phyloP scores from a whole-genome alignment of 2,888 invertebrate species.

The Bembecia ichneumoniformis region DNA sequence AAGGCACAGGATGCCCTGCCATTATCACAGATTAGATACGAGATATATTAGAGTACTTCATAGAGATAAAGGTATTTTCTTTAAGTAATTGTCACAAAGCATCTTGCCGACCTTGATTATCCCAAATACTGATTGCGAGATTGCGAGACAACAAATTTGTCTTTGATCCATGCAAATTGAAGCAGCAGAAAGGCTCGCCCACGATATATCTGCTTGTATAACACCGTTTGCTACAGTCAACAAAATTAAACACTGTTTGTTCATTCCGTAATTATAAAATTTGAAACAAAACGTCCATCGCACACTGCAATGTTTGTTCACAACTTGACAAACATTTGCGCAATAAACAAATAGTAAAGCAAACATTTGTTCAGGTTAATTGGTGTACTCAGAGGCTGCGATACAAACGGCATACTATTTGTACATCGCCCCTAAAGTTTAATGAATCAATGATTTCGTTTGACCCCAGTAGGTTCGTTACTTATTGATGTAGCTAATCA shows the following conservation, averaged over 20 bases:
- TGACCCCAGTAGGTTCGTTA: conserved; percentile 52
- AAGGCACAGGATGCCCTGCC: too few relatives aligned
- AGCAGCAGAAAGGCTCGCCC: too few relatives aligned
- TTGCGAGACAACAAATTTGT: too few relatives aligned
- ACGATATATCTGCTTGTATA: too few relatives aligned
- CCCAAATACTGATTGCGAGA: too few relatives aligned
- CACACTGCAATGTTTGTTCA: conserved; percentile 19
- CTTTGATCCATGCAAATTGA: too few relatives aligned
- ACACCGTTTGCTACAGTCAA: neutral
- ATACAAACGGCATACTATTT: conserved; percentile 38
- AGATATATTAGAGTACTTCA: too few relatives aligned
- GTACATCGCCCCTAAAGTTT: conserved; percentile 48
- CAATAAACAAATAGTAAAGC: conserved; percentile 10
- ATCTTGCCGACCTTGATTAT: too few relatives aligned
- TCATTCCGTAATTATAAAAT: neutral
- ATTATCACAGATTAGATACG: too few relatives aligned
- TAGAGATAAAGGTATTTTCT: too few relatives aligned
- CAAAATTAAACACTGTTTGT: neutral
- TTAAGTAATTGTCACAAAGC: too few relatives aligned
- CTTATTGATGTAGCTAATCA: conserved; percentile 67
- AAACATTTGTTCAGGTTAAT: conserved; percentile 56
- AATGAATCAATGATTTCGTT: conserved; percentile 57
- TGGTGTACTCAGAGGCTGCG: conserved; percentile 41
- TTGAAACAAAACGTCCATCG: neutral
- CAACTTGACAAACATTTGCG: conserved; percentile 19